Base-by-base conservation (phyloP, 2,797 vertebrate genomes). In the Antennarius maculatus region DNA sequence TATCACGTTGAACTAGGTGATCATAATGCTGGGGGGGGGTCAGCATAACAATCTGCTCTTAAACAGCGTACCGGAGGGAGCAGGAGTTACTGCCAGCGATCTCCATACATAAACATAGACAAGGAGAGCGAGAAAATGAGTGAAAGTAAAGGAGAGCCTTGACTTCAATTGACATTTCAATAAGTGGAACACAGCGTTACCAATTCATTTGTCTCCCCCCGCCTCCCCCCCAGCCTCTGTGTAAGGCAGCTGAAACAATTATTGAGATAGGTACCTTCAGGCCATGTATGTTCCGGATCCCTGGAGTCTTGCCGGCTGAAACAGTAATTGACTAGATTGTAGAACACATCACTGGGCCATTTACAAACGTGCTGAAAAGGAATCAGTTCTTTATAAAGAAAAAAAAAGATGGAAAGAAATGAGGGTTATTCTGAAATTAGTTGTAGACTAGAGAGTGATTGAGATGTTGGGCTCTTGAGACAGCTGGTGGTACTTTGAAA, bases 211-310 rank as follows among this genome's bases (percentile, higher is more conserved):
- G 95, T 84, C 82, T 88, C 93, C 94, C 94, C 81, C 54, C 63
- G 69, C 61, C 72, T 78, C 75, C 61, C 72, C 79, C 75, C 62
- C 74, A 14, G 67, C 83, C 85, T 71, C 70, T 54, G 79, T 81
- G 86, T 87, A 88, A 86, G 86, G 89, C 90, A 88, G 86, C 94
- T 93, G 95, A 97, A 98, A 97, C 96, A 97, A 98, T 98, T 98
- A 97, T 95, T 96, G 94, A 96, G 95, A 97, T 95, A 94, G 93
- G 86, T 97, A 99, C 97, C 97, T 98, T 99, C 93, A 99, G 97
- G 96, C 97, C 97, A 95, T 99, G 97, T 95, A 99, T 99, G 97
- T 99, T 99, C 95, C 97, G 95, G 95, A 95, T 98, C 97, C 97
- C 97, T 90, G 97, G 97, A 96, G 97, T 97, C 94, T 98, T 99